Evolutionary conservation across 2,113 vertebrate genomes (phyloP).

Genomic region (Suricata suricatta): DNA sequence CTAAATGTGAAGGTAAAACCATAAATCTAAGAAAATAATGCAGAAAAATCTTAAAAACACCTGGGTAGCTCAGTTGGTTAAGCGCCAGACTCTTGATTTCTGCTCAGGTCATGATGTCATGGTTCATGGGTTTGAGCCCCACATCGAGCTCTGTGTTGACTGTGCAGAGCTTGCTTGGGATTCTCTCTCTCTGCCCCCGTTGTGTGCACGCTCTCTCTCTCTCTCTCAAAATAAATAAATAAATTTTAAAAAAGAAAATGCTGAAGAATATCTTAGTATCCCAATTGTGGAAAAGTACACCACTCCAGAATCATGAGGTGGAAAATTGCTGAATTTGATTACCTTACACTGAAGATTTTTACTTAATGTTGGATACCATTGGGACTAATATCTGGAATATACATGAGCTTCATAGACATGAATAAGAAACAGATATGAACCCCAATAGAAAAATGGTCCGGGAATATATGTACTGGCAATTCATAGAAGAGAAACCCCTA

Average conservation of each 20-base stretch:
- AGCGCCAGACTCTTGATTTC: no score
- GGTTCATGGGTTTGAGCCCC: no score
- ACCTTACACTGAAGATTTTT: background rate
- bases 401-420: background rate
- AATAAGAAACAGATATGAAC: background rate
- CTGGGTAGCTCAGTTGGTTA: no score
- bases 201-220: no score
- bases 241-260: background rate
- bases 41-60: background rate
- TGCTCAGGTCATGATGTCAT: no score
- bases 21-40: background rate
- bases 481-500: constrained; percentile 1
- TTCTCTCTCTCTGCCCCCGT: no score
- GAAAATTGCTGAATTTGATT: constrained; percentile 11
- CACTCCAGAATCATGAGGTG: background rate
- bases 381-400: constrained; percentile 12
- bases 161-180: no score
- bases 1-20: background rate
- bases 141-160: no score
- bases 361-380: background rate
- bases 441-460: background rate
- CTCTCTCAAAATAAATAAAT: no score
- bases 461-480: background rate
- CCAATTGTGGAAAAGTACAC: background rate
- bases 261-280: background rate